phyloP scores from a whole-genome alignment of 2,888 invertebrate genomes.

The Cephus nigrinus region DNA sequence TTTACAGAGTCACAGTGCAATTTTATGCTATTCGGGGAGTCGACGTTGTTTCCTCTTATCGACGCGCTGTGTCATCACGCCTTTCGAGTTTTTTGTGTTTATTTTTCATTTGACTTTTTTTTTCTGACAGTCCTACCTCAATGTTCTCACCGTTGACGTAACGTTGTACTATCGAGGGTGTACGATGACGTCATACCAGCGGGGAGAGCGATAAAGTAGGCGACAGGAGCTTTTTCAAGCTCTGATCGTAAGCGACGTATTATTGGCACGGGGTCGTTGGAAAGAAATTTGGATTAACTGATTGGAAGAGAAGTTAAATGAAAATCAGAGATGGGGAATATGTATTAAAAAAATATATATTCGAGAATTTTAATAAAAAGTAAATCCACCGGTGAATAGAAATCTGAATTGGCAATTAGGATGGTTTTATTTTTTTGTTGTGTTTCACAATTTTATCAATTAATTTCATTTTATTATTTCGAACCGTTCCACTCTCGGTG shows the following conservation, averaged over 20 bases:
- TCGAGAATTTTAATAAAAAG: background rate
- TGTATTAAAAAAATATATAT: background rate
- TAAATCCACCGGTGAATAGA: background rate
- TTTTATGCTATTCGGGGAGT: background rate
- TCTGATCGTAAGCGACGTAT: background rate
- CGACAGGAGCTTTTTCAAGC: background rate
- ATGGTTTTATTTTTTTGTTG: no score
- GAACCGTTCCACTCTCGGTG: background rate
- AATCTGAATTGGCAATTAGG: no score
- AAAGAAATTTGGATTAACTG: background rate
- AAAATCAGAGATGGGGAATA: background rate
- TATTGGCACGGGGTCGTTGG: background rate
- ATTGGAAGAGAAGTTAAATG: background rate
- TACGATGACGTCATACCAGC: no score
- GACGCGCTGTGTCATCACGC: no score
- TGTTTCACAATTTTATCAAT: background rate
- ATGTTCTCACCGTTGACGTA: no score
- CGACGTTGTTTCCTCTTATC: background rate
- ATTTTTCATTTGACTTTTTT: background rate
- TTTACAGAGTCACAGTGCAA: background rate
- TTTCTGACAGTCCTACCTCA: background rate
- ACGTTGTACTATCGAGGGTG: no score
- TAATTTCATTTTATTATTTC: background rate
- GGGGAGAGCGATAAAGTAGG: background rate
- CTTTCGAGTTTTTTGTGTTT: background rate